phyloP scores from a whole-genome alignment of 1,140 invertebrate genomes.

The Zaprionus taronus region DNA sequence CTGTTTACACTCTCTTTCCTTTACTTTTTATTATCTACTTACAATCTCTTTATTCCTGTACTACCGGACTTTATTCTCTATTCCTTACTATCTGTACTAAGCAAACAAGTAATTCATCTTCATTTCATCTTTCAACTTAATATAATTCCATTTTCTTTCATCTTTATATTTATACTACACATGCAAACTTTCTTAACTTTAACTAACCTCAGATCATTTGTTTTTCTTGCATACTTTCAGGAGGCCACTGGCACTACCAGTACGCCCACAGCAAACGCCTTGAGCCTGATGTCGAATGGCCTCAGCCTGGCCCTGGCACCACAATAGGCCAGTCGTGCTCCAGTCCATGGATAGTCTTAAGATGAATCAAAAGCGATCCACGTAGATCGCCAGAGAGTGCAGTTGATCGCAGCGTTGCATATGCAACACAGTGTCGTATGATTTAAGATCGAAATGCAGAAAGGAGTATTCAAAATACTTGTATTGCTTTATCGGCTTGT shows the following conservation, averaged over 20 bases:
- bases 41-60: too few relatives aligned
- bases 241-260: conserved; percentile 56
- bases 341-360: conserved; percentile 13
- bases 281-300: conserved; percentile 74
- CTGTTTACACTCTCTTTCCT: neutral
- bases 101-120: neutral
- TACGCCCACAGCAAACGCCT: conserved; percentile 54
- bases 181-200: neutral
- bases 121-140: neutral
- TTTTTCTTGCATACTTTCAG: conserved; percentile 31
- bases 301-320: conserved; percentile 71
- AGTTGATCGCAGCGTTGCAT: neutral
- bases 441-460: neutral
- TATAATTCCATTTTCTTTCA: neutral
- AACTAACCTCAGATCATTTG: neutral
- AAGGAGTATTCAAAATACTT: conserved; percentile 42
- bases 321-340: conserved; percentile 45
- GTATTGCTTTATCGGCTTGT: conserved; percentile 39
- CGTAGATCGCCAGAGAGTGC: neutral
- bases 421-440: conserved; percentile 12
- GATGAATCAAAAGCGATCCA: conserved; percentile 36
- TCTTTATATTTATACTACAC: neutral
- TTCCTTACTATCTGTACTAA: neutral
- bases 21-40: too few relatives aligned
- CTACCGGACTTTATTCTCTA: neutral